These are phyloP conservation scores for Mobula hypostoma DNA, from an alignment of 2,113 vertebrate genomes.

Conservation along the genomic window DNA sequence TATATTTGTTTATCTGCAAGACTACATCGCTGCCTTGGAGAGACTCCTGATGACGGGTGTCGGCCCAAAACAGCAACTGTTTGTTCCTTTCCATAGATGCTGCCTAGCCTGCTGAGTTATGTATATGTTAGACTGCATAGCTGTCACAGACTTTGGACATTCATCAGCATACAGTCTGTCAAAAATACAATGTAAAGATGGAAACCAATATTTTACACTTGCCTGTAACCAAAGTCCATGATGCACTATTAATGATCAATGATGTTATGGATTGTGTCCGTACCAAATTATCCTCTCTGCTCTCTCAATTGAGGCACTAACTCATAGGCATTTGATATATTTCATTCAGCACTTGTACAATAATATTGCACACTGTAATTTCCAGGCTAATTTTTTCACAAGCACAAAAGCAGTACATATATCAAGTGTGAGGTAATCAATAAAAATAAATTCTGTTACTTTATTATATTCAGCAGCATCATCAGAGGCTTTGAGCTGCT, in stretches of 20 bases:
- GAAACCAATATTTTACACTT: neutral
- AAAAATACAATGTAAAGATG: neutral
- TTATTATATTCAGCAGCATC: neutral
- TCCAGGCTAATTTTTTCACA: slow-evolving; percentile 11
- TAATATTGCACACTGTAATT: slow-evolving; percentile 14
- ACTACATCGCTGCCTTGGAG: too few relatives aligned
- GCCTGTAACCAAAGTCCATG: neutral
- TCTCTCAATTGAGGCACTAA: neutral
- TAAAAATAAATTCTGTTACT: neutral
- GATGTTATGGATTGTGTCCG: neutral
- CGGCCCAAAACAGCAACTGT: too few relatives aligned
- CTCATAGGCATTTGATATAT: neutral
- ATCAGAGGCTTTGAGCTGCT: neutral
- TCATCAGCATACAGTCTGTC: neutral
- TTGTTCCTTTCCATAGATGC: too few relatives aligned
- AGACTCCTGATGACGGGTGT: too few relatives aligned
- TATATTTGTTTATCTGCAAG: neutral
- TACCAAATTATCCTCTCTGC: neutral
- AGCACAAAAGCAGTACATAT: neutral
- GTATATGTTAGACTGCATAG: neutral
- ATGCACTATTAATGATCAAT: neutral
- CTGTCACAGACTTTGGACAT: neutral
- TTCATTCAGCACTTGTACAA: neutral
- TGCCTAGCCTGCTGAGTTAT: too few relatives aligned
- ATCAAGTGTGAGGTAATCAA: neutral